Base-by-base conservation (phyloP, 2,888 invertebrate species). In the Megamerina dolium region DNA sequence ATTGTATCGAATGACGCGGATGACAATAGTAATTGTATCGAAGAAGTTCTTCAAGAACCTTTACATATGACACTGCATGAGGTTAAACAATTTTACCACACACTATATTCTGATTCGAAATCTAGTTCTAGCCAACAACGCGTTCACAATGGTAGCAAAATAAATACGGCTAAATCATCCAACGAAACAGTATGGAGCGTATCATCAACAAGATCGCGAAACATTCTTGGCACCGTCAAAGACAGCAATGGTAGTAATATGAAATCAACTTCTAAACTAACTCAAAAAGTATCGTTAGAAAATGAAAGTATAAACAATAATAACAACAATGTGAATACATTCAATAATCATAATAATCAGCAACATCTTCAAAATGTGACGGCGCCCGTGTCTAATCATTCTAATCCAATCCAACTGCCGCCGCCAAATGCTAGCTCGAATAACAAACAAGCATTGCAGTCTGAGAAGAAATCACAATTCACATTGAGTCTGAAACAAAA, bases 11-110 rank as follows among this genome's bases (percentile, higher is more conserved):
- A 29, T 31, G 21, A 14, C 19, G 21, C 23, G 9, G 37, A 34
- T 40, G 19, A 45, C 41, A 8, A 41, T 44, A 33, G 43, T 46
- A 35, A 40, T 36, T 40, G 47, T 66, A 29, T 46, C 44, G 74
- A 74, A 17, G 84, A 85, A 68, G 31, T 37, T 46, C 16, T 37
- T 13, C 34, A 38, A 42, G 89, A 89, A 64, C 84, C 84, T 3
- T 79, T 88, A 50, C 89, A 89, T 66, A 83, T 89, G 81, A 88
- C 89, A 9, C 72, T 90, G 44, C 83, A 86, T 56, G 88, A 89
- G 72, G 87, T 89, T 62, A 79, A 87, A 51, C 85, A 85, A 60
- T 88, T 87, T 67, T 76, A 89, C 58, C 86, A 88, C 54, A 87
- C 85, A 6, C 74, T 89, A 32, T 88, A 88, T 66, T 86, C 87